Base-by-base conservation (phyloP, 2,797 vertebrate genomes). In the Sorex maritimensis region DNA sequence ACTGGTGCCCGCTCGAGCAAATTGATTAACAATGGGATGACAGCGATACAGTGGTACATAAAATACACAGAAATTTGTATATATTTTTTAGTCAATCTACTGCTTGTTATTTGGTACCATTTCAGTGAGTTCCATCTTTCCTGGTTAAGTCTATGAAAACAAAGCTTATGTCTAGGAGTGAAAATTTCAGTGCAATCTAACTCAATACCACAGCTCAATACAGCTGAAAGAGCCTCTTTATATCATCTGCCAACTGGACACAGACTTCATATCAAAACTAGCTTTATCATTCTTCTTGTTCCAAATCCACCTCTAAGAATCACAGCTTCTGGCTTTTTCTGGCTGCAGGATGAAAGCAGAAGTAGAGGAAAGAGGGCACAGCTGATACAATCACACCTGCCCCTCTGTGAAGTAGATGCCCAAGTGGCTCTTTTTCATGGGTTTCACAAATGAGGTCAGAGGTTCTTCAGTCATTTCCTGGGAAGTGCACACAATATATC, bases 61-160 rank as follows among this genome's bases (percentile, higher is more conserved):
- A 55, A 61, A 44, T 28, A 52, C 78, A 6, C 26, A 68, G 28
- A 86, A 73, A 75, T 77, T 0, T 38, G 3, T 21, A 6, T 26
- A 12, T 72, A 69, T 83, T 55, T 78, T n/a, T 44, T 72, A 11
- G 26, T 61, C 15, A 24, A 3, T 71, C 61, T 74, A 44, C 41
- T 21, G 69, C 81, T 26, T 12, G 12, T 81, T 84, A 23, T 13
- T 73, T 88, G 28, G 4, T 72, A 44, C 68, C 34, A 81, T 55
- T 88, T 81, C 26, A 71, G 55, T 52, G 55, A 61, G 26, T 34
- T 1, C 1, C 19, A 78, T 19, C 17, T 4, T 69, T 72, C 79
- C 63, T 86, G n/a, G 24, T 80, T 82, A 85, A 21, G 65, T 91
- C 28, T 79, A 21, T 26, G 30, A 65, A 83, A 88, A 84, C 21